These are phyloP conservation scores for Trichopria drosophilae DNA, from an alignment of 2,888 invertebrate species.

Conservation along the genomic window DNA sequence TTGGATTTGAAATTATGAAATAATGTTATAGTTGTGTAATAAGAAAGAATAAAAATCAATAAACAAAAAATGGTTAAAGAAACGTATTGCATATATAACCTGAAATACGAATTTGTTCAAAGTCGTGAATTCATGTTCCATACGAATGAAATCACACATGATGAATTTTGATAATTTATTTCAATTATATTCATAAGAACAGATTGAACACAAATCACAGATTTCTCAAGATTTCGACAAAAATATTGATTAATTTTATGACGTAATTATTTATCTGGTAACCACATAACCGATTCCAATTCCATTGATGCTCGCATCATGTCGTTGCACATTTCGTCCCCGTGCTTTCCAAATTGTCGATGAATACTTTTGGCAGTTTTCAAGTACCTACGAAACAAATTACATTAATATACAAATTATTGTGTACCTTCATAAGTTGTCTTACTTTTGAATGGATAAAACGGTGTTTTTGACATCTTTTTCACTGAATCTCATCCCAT, in stretches of 20 bases:
- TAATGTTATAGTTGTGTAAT: too few relatives aligned
- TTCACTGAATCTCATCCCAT: slow-evolving; percentile 43
- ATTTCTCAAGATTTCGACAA: too few relatives aligned
- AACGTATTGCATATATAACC: too few relatives aligned
- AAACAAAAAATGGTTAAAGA: too few relatives aligned
- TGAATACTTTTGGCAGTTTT: slow-evolving; percentile 61
- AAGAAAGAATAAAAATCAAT: too few relatives aligned
- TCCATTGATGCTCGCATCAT: slow-evolving; percentile 58
- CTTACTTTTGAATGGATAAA: slow-evolving; percentile 52
- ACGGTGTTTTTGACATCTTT: slow-evolving; percentile 52
- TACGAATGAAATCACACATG: too few relatives aligned
- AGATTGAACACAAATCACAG: too few relatives aligned
- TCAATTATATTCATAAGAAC: slow-evolving; percentile 4
- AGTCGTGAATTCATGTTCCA: too few relatives aligned
- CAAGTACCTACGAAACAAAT: slow-evolving; percentile 53
- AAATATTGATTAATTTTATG: too few relatives aligned
- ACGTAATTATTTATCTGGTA: slow-evolving; percentile 58
- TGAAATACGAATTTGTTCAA: too few relatives aligned
- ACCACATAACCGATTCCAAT: slow-evolving; percentile 62
- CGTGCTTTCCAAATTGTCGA: slow-evolving; percentile 58
- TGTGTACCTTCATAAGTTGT: neutral
- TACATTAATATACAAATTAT: neutral
- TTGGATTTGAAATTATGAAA: too few relatives aligned
- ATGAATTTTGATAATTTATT: neutral
- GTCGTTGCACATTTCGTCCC: slow-evolving; percentile 61